Evolutionary conservation across 2,797 vertebrate species (phyloP), one percentile per base, ranked within the genome.

Genomic region (Pachyuromys duprasi): DNA sequence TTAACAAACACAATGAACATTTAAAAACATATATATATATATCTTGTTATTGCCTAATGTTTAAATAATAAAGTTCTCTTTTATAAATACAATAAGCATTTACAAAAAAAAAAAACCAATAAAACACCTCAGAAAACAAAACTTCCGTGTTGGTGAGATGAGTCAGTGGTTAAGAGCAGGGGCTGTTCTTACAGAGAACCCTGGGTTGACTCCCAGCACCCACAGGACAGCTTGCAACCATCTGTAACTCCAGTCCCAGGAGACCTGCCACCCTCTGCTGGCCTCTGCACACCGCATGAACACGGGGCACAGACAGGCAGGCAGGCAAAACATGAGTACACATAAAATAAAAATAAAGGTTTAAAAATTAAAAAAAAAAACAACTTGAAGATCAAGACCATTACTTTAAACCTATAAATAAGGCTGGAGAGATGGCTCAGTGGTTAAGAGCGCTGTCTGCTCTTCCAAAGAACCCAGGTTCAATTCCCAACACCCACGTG

Each of bases 61-160:
- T 45, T 94, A 93, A 94, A 63, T 87, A 94, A 90, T 79, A 53
- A 90, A 88, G n/a, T 90, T 20, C 39, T 94, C 36, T 82, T 92
- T 86, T 91, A 80, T 87, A 94, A 96, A 78, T 67, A 90, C 0
- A 91, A 72, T 60, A 39, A 94, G 24, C 45, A 76, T 76, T 49
- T 76, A 49, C 2, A 45, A 42, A 75, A 49, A 49, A 49, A 49
- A 49, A 49, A 49, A 49, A 49, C n/a, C n/a, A n/a, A n/a, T n/a
- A n/a, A 22, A 36, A 20, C 24, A 49, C 49, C 49, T 49, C 55
- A 57, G 3, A 57, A 57, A 57, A 17, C 55, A 75, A 65, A 84
- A n/a, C 62, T 49, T 49, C 5, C 5, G 28, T 39, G 42, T 17
- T 84, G 28, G 28, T 67, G 28, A 49, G 62, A 67, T 49, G 62